Evolutionary conservation across 2,888 invertebrate species (phyloP), one percentile per base, ranked within the genome.

Genomic region (Calameuta idolon): DNA sequence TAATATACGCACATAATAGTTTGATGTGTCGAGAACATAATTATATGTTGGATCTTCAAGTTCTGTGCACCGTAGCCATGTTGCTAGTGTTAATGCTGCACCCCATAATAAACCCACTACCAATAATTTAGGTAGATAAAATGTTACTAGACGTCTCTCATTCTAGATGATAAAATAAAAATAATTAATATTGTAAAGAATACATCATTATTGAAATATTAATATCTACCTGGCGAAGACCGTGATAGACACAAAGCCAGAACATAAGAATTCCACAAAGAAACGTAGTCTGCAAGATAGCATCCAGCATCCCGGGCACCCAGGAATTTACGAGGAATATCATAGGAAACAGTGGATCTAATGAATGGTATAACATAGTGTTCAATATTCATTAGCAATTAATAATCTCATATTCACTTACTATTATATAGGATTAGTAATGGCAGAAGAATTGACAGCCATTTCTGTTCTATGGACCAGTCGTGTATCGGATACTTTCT

Each of bases 401-500:
- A 77, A 78, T 3, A 69, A 30, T 37, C n/a, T 77, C 34, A 12
- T 55, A 37, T 33, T 71, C 73, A 92, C 95, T 94, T 92, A 98
- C 98, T 98, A 92, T 99, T 96, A 89, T 98, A 98, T 31, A 98
- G 94, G 83, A 99, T 93, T 15, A 99, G 93, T 34, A 98, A 92
- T 1, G 98, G 98, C 84, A 99, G 92, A 77, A 99, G 93, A 69
- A 97, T 92, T 0, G 97, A 96, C 91, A 98, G 95, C 99, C 99
- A 99, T 91, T 97, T 98, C 90, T 99, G 99, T 92, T 99, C 99
- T 87, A 98, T 97, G 0, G 98, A 98, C 99, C 98, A 99, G 91
- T 98, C 98, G 85, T 95, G 94, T 73, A 97, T 93, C 0, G 96
- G 95, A 92, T 97, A 99, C 90, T 96, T 97, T 84, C 97, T 93